Conservation (phyloP, 1,140 invertebrate species). For the Rhizoglyphus robini region DNA sequence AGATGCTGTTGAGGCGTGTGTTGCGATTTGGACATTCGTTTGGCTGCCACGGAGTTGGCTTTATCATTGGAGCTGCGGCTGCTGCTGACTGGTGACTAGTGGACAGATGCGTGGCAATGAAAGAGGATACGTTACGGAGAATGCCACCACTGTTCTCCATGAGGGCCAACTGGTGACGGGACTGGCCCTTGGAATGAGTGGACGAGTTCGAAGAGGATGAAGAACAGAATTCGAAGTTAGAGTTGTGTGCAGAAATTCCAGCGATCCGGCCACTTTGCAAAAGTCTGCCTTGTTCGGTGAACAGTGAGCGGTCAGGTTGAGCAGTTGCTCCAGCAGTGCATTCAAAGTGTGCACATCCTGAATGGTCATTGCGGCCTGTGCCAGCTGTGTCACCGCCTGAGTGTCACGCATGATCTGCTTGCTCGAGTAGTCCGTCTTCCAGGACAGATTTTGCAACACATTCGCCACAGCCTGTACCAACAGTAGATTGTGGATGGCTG, state of each 20-base stretch:
- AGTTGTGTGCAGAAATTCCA: conserved; percentile 76
- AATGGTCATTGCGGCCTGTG: conserved; percentile 64
- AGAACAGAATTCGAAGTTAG: conserved; percentile 50
- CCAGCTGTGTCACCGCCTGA: conserved; percentile 58
- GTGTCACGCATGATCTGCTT: conserved; percentile 79
- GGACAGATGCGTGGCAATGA: conserved; percentile 87
- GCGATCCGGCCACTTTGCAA: conserved; percentile 68
- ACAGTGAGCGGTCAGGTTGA: conserved; percentile 91
- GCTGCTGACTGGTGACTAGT: too few relatives aligned
- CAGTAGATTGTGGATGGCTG: conserved; percentile 32
- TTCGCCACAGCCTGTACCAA: conserved; percentile 83
- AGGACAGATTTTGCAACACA: conserved; percentile 86
- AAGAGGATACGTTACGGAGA: conserved; percentile 80
- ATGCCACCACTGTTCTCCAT: conserved; percentile 92
- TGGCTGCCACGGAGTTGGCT: too few relatives aligned
- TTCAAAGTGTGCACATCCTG: conserved; percentile 86
- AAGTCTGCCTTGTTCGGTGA: conserved; percentile 86
- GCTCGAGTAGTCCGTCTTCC: conserved; percentile 79
- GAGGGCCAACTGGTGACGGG: too few relatives aligned
- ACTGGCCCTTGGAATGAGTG: conserved; percentile 30
- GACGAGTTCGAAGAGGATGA: not conserved
- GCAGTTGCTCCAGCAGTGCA: conserved; percentile 82
- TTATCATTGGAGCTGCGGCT: too few relatives aligned
- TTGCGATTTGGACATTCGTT: not conserved
- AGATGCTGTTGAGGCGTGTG: not conserved